Evolutionary conservation across 1,140 invertebrate species (phyloP).

Genomic region (Zaprionus nigranus): DNA sequence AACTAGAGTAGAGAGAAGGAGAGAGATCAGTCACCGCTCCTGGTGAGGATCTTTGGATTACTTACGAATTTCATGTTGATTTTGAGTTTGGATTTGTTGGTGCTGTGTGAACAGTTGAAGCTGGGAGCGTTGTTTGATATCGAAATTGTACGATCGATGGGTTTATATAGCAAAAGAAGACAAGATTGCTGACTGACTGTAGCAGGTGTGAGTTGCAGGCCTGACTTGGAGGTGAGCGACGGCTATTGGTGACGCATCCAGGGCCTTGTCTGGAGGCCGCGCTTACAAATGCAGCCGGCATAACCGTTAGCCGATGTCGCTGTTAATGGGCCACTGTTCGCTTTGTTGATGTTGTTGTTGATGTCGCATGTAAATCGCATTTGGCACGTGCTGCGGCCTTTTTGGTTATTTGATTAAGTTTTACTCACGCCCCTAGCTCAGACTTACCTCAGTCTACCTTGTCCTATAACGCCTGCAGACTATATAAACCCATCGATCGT

Average conservation of each 20-base stretch:
- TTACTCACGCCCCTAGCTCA: background rate
- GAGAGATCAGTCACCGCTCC: background rate
- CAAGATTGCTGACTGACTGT: background rate
- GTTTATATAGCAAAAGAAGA: conserved; percentile 56
- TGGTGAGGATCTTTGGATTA: background rate
- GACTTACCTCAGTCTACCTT: background rate
- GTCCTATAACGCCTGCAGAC: too few species aligned
- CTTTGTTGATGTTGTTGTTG: conserved; percentile 34
- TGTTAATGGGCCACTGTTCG: conserved; percentile 51
- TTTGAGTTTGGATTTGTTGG: conserved; percentile 39
- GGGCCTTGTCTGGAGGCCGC: conserved; percentile 55
- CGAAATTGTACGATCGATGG: conserved; percentile 5
- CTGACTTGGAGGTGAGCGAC: background rate
- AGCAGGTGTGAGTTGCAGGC: background rate
- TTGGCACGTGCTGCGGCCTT: conserved; percentile 64
- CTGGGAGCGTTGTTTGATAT: conserved; percentile 70
- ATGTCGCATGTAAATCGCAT: conserved; percentile 36
- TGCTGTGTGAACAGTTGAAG: conserved; percentile 56
- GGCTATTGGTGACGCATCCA: conserved; percentile 38
- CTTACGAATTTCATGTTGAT: conserved; percentile 83
- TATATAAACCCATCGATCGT: conserved; percentile 35
- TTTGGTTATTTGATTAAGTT: conserved; percentile 64
- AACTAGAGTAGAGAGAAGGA: conserved; percentile 35
- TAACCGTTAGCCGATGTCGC: conserved; percentile 37
- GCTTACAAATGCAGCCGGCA: conserved; percentile 67